A percentile compares a stretch with the other conserved stretches of the same genome.
Conservation (phyloP, 2,797 vertebrate species). For the Hippopotamyrus pictus region DNA sequence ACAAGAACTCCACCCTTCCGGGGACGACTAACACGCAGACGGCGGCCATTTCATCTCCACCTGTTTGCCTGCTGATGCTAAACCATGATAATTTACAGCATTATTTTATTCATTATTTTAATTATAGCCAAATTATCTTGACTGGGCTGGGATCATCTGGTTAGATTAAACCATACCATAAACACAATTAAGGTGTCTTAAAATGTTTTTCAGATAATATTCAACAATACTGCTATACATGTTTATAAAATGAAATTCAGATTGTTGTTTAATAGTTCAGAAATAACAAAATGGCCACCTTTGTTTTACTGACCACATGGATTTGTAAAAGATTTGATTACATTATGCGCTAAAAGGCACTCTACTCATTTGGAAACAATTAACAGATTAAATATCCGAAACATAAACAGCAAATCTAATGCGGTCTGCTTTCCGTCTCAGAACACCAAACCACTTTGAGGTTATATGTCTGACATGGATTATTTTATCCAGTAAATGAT, state of each 20-base stretch:
- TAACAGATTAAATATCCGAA: not conserved
- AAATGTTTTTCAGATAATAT: slow-evolving; percentile 79
- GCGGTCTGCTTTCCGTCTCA: slow-evolving; percentile 11
- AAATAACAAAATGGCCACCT: slow-evolving; percentile 80
- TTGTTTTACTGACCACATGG: slow-evolving; percentile 79
- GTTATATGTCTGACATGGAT: not conserved
- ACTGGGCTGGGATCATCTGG: not conserved
- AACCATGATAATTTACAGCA: not conserved
- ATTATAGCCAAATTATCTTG: not conserved
- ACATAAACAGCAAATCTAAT: not conserved
- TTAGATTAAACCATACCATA: not conserved
- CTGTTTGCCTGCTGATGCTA: not conserved
- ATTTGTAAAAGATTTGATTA: slow-evolving; percentile 73
- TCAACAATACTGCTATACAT: slow-evolving; percentile 87
- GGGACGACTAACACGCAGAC: slow-evolving; percentile 99
- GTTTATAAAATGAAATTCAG: slow-evolving; percentile 93
- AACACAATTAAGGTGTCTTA: not conserved
- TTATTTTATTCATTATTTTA: not conserved
- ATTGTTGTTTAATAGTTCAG: not conserved
- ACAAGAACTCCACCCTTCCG: slow-evolving; percentile 99
- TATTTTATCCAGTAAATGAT: not conserved
- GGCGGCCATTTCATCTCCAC: slow-evolving; percentile 99
- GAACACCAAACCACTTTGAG: not conserved
- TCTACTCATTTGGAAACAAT: not conserved
- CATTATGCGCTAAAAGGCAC: slow-evolving; percentile 14